Evolutionary conservation across 1,140 invertebrate species (phyloP), one percentile per base, ranked within the genome.

Genomic region (Rhopalosiphum maidis): DNA sequence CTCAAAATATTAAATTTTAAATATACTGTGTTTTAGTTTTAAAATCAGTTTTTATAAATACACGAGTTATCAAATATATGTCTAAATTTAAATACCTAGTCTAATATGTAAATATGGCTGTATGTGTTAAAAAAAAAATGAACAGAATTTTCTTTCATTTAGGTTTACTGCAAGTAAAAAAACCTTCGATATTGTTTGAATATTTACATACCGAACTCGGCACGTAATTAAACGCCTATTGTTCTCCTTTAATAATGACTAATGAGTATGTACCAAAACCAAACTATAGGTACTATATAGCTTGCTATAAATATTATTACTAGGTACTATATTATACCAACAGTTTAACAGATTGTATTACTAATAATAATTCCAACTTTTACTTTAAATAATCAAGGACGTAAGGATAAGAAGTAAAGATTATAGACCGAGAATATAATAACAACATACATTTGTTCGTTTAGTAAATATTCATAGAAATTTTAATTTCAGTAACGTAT

Each of bases 171-270:
- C n/a, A 23, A 23, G 23, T 89, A 55, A 89, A 89, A 83, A 51
- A 54, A 48, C 68, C 46, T 54, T 55, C 37, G 51, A 86, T 85
- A 93, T 37, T 86, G 77, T 86, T 86, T 11, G 48, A 93, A 86
- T 51, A 92, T 92, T 83, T 92, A 82, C 68, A 48, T 83, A 48
- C 51, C 83, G 35, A 51, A 77, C 77, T 83, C 68, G 35, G 46
- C 48, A 93, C 77, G 48, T 86, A 93, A 93, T 93, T 86, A 86
- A 85, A 93, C 82, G 48, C 85, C 46, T 93, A 93, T 93, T 93
- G 91, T 93, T 92, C 82, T 55, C 82, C 5, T 91, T 11, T 83
- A 68, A 92, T 83, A 92, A 85, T 92, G 46, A 91, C 15, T 60
- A 91, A 60, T 90, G 37, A 41, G 3, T 60, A 30, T 22, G 41